Conservation (phyloP, 1,140 invertebrate genomes). For the Anastrepha ludens region DNA sequence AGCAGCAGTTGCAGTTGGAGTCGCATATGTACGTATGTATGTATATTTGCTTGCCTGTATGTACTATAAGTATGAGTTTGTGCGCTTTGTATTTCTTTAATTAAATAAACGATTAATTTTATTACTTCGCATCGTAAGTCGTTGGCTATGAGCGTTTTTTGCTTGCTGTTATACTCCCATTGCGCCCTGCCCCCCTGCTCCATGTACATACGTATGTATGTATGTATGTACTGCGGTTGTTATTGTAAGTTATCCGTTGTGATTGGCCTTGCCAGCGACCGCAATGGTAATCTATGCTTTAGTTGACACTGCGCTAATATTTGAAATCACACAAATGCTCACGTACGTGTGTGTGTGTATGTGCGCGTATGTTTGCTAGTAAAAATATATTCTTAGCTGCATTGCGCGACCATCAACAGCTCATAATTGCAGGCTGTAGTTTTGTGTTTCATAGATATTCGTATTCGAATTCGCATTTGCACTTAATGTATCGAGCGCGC, state of each 20-base stretch:
- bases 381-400: conserved; percentile 2
- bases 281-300: conserved; percentile 40
- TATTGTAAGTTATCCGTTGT: background rate
- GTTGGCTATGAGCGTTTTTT: background rate
- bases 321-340: conserved; percentile 1
- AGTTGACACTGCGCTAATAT: conserved; percentile 44
- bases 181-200: background rate
- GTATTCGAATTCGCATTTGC: background rate
- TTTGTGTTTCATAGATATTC: conserved; percentile 1
- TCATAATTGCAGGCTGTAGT: conserved; percentile 42
- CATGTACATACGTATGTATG: too few species aligned
- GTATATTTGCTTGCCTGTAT: background rate
- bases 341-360: background rate
- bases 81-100: conserved; percentile 29
- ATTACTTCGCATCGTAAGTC: background rate
- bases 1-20: background rate
- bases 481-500: conserved; percentile 11
- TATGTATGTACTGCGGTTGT: background rate
- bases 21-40: background rate
- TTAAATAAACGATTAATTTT: conserved; percentile 46
- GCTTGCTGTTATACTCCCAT: background rate
- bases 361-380: background rate
- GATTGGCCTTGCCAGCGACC: conserved; percentile 9
- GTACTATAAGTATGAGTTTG: background rate
- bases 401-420: background rate